Conservation (phyloP, 2,888 invertebrate genomes). For the Marronus borbonicus region DNA sequence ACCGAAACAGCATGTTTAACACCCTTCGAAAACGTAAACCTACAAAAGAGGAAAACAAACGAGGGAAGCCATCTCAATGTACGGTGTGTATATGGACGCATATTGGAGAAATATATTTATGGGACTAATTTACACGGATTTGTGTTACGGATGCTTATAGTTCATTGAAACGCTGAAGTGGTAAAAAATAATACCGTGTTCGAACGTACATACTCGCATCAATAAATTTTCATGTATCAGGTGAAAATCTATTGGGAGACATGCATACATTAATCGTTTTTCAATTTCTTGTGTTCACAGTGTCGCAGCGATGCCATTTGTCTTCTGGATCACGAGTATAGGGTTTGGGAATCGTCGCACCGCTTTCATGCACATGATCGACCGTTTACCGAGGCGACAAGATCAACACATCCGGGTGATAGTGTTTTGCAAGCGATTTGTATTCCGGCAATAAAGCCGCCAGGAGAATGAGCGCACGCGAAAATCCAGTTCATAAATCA, state of each 20-base stretch:
- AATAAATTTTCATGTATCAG: conserved; percentile 7
- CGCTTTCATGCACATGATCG: conserved; percentile 57
- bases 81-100: too few species aligned
- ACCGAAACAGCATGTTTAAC: background rate
- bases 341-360: conserved; percentile 44
- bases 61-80: too few species aligned
- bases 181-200: too few species aligned
- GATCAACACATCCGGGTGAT: conserved; percentile 61
- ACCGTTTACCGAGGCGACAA: conserved; percentile 57
- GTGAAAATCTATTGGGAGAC: conserved; percentile 2
- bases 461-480: conserved; percentile 14
- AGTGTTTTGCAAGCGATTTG: conserved; percentile 58
- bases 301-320: conserved; percentile 48
- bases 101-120: background rate
- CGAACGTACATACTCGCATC: background rate
- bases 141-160: too few species aligned
- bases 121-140: too few species aligned
- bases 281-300: conserved; percentile 39
- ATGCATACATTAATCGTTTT: conserved; percentile 22
- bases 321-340: conserved; percentile 44
- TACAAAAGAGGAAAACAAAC: too few species aligned
- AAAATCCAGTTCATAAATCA: conserved; percentile 39
- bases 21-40: background rate
- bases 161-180: too few species aligned
- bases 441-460: conserved; percentile 60